Conservation (phyloP, 2,113 vertebrate species). For the Otolemur garnettii region DNA sequence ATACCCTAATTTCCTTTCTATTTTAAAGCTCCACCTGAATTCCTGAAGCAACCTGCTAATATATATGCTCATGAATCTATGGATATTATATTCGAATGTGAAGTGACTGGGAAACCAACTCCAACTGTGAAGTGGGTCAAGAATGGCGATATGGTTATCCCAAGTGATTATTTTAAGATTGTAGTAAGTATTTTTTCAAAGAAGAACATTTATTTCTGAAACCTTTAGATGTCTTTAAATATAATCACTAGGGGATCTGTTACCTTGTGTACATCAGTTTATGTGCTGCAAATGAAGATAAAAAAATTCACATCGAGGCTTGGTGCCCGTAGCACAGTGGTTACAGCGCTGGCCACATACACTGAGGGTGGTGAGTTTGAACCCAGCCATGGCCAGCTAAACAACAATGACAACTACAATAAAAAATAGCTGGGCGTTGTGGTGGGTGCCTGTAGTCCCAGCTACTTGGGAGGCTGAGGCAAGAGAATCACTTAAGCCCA, state of each 20-base stretch:
- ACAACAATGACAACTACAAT: no score
- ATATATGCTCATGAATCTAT: conserved; percentile 97
- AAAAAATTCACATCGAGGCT: neutral
- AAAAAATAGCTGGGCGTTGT: no score
- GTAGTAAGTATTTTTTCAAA: conserved; percentile 89
- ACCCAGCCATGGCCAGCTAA: no score
- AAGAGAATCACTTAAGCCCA: no score
- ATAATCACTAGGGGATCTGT: neutral
- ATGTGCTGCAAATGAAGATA: neutral
- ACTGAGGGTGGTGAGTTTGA: no score
- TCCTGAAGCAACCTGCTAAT: conserved; percentile 92
- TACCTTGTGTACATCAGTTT: neutral
- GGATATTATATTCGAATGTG: conserved; percentile 97
- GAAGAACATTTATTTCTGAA: conserved; percentile 27
- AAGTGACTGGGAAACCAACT: conserved; percentile 93
- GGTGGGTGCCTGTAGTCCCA: no score
- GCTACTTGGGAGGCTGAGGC: no score
- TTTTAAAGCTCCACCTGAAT: conserved; percentile 92
- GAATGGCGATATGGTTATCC: conserved; percentile 98
- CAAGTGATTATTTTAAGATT: conserved; percentile 99
- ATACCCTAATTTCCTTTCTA: conserved; percentile 33
- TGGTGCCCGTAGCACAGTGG: no score
- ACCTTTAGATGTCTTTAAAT: conserved; percentile 29
- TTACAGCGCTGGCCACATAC: no score
- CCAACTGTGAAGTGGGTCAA: conserved; percentile 99